Evolutionary conservation across 2,888 invertebrate genomes (phyloP), one percentile per base, ranked within the genome.

Genomic region (Steromphala cineraria): DNA sequence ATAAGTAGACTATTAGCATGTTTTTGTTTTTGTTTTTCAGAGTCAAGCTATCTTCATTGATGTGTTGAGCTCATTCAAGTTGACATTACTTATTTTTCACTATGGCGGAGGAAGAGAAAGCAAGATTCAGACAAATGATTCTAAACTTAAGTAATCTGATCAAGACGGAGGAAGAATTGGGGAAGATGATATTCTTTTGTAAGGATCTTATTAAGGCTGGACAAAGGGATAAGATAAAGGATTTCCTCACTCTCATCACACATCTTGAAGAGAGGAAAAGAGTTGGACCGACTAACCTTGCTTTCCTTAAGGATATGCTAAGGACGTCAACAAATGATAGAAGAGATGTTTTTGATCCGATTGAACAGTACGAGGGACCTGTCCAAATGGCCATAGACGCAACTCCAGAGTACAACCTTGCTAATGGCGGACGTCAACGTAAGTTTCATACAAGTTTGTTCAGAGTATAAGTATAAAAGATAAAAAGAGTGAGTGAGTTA

Each of bases 111-210:
- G n/a, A 78, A 53, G 62, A 75, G 55, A 53, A 80, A 24, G 46
- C 74, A 10, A 67, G 62, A 21, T 89, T 84, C 75, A 86, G 77
- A 75, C 79, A 79, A 56, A 86, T 86, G 85, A 74, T 89, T 28
- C 75, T 86, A 5, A 85, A 85, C 4, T 56, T 89, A n/a, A 79
- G 84, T 17, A 80, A 82, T 36, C 67, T 67, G 40, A 82, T 89
- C n/a, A 82, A 81, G 19, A 79, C 85, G 15, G 81, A 81, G 0
- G 86, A 88, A 67, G 86, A 88, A 67, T 80, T 89, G 15, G n/a
- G 75, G 8, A 75, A 81, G 8, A 86, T 88, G 82, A 85, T 84
- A 76, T 88, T 87, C 78, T 76, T 82, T 74, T 85, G 86, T 80
- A 84, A 84, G 77, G 81, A 83, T 55, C 76, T 84, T 28, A 83